Evolutionary conservation across 2,888 invertebrate species (phyloP).

Genomic region (Cerastis leucographa): DNA sequence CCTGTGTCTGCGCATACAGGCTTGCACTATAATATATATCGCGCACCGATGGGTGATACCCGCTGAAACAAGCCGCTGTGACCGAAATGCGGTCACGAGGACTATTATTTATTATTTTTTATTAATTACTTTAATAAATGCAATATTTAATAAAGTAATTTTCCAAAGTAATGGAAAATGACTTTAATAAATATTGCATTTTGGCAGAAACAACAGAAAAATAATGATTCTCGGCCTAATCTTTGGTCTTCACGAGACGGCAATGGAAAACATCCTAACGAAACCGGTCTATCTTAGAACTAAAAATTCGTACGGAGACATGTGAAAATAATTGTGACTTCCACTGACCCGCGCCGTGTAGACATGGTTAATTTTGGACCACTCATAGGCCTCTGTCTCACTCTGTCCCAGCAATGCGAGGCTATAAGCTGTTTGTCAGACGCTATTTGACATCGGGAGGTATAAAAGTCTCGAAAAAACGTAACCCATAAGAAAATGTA

Average conservation of each 20-base stretch:
- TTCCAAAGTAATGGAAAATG: too few relatives aligned
- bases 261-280: neutral
- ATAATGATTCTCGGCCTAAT: neutral
- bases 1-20: neutral
- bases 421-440: neutral
- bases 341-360: neutral
- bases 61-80: neutral
- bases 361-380: neutral
- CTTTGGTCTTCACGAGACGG: neutral
- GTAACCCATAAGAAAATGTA: conserved; percentile 15
- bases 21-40: neutral
- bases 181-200: too few relatives aligned
- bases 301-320: neutral
- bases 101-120: too few relatives aligned
- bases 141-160: too few relatives aligned
- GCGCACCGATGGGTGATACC: neutral
- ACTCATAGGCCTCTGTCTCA: neutral
- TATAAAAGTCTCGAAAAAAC: conserved; percentile 8
- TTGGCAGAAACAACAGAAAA: neutral
- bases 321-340: neutral
- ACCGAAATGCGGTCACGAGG: neutral
- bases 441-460: neutral
- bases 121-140: too few relatives aligned
- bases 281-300: neutral
- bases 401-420: neutral